Evolutionary conservation across 1,140 invertebrate species (phyloP), one percentile per base, ranked within the genome.

Genomic region (Diorhabda elongata): DNA sequence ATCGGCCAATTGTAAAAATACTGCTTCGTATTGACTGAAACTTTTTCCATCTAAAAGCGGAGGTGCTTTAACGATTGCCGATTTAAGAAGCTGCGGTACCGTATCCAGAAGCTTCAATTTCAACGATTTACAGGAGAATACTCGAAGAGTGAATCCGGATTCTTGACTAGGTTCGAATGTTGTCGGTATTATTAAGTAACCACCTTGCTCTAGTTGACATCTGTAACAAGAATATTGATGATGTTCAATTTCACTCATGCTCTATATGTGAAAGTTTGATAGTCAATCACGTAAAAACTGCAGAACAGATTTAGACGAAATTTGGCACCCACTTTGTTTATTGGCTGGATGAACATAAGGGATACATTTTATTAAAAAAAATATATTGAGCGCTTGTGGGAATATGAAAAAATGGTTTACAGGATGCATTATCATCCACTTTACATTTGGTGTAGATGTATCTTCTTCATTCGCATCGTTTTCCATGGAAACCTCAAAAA

Each of bases 81-180:
- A 88, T 80, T 91, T 92, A 58, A 90, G 82, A 73, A 91, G 81
- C 47, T 87, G 86, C 4, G 93, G 92, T 41, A 86, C 84, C 11
- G 89, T 90, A 78, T 96, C 93, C 5, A 95, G 80, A 59, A 93
- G 83, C 85, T 92, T 92, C 71, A 96, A 86, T 79, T 94, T 95
- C 3, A 95, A 81, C 0, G 90, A 88, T 81, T 93, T 92, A 71
- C 85, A 88, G 11, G 92, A 93, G 79, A 89, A 93, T n/a, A 94
- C 90, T 71, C 92, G 81, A 4, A 95, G 81, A 1, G 92, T 93
- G 78, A 94, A 95, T 70, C 88, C 89, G 0, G 92, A 92, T 83
- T 96, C 95, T 79, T 96, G 91, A 1, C 91, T 90, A 0, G 95
- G 92, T 81, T 96, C 94, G 81, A 95, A 96, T 2, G 94, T 96